Base-by-base conservation (phyloP, 2,113 vertebrate genomes). In the Cricetomys ansorgei region DNA sequence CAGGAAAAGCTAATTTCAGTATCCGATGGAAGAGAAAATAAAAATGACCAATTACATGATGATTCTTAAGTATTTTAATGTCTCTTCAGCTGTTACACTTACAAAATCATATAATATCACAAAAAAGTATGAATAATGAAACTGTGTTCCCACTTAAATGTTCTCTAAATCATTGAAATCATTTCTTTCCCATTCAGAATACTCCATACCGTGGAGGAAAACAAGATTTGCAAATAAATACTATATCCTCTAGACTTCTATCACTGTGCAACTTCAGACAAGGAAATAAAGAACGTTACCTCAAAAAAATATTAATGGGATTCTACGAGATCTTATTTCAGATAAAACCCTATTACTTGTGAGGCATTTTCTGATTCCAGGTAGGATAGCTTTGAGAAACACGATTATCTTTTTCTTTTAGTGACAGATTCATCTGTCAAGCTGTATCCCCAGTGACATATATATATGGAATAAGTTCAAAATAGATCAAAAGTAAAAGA, bases 171-270 rank as follows among this genome's bases (percentile, higher is more conserved):
- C 6, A 89, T 64, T 79, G 87, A 90, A 55, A 57, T 0, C 34
- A 77, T 76, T 65, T 88, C 5, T 92, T 92, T 90, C 43, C 53
- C 88, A 3, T 96, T 90, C n/a, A 40, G 15, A 76, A 96, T 90
- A 73, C 16, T 94, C 8, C 19, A 77, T 64, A 55, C 87, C 92
- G 89, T 70, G n/a, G 15, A 50, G 55, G 76, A 67, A 94, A 55
- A 88, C 83, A 59, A 29, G 94, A 96, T 96, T 97, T 92, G 95
- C 64, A 96, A 96, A 97, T 97, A 97, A 98, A 97, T 43, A 92
- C 37, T 37, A 92, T 91, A 87, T 94, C 83, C 12, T 98, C 97
- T 96, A 97, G 97, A 97, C 2, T 3, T 95, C 76, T 93, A 92
- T 96, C 94, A 53, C 79, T 94, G 53, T 92, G 67, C 89, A 94